Evolutionary conservation across 2,888 invertebrate genomes (phyloP).

Genomic region (Philereme transversata): DNA sequence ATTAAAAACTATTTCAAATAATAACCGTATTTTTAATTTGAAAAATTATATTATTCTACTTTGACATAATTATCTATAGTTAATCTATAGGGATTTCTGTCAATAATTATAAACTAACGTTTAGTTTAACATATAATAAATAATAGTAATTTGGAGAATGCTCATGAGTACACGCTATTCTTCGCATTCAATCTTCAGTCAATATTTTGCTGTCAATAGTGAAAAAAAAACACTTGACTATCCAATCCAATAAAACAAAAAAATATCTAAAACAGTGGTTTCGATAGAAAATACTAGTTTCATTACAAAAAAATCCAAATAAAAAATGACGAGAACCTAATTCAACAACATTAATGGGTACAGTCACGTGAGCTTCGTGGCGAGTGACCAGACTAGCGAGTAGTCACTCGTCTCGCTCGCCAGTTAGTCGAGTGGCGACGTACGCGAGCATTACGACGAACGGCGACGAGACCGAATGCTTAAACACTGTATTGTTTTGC

Average conservation of each 20-base stretch:
- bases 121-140: background rate
- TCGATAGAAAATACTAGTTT: too few species aligned
- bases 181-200: constrained; percentile 8
- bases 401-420: too few species aligned
- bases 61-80: background rate
- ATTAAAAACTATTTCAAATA: background rate
- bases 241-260: too few species aligned
- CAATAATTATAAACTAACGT: constrained; percentile 3
- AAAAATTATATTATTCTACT: background rate
- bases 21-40: background rate
- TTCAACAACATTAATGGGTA: too few species aligned
- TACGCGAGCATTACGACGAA: background rate
- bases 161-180: background rate
- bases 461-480: background rate
- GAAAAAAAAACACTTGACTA: too few species aligned
- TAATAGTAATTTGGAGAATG: background rate
- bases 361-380: too few species aligned
- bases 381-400: too few species aligned
- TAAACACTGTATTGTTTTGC: constrained; percentile 2
- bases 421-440: too few species aligned
- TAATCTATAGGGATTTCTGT: background rate
- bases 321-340: too few species aligned
- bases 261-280: too few species aligned
- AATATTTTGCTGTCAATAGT: constrained; percentile 14
- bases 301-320: too few species aligned